Percentiles rank a stretch among this genome's conserved stretches.
Conservation (phyloP, 2,797 vertebrate species). For the Ambastaia sidthimunki region DNA sequence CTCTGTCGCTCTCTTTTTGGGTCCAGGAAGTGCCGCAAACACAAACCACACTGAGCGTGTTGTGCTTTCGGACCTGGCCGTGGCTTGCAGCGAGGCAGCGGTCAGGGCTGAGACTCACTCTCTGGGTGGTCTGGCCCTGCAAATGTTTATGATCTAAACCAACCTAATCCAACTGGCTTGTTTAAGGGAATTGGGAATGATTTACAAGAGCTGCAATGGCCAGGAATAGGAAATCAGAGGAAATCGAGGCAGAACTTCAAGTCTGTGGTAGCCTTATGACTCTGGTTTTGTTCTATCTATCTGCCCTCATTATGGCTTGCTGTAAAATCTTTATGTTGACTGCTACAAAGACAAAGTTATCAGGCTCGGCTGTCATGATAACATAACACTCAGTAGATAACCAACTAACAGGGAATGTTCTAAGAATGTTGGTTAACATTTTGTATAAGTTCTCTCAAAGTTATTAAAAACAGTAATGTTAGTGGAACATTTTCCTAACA, state of each 20-base stretch:
- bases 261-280: conserved; percentile 61
- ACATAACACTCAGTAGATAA: conserved; percentile 59
- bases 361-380: conserved; percentile 56
- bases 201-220: conserved; percentile 78
- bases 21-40: conserved; percentile 74
- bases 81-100: conserved; percentile 58
- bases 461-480: no score
- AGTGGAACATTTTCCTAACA: no score
- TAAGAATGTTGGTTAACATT: no score
- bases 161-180: conserved; percentile 87
- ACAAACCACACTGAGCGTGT: conserved; percentile 73
- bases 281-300: conserved; percentile 58
- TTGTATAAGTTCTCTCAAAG: no score
- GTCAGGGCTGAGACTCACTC: conserved; percentile 65
- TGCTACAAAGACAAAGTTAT: conserved; percentile 67
- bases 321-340: conserved; percentile 44
- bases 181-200: conserved; percentile 86
- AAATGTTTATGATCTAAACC: conserved; percentile 87
- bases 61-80: conserved; percentile 59
- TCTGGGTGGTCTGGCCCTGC: conserved; percentile 82
- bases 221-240: conserved; percentile 73
- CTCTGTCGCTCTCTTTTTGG: conserved; percentile 65
- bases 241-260: conserved; percentile 69
- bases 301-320: conserved; percentile 48
- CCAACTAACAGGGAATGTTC: no score